phyloP scores from a whole-genome alignment of 2,797 vertebrate species.

The Hirundo rustica region DNA sequence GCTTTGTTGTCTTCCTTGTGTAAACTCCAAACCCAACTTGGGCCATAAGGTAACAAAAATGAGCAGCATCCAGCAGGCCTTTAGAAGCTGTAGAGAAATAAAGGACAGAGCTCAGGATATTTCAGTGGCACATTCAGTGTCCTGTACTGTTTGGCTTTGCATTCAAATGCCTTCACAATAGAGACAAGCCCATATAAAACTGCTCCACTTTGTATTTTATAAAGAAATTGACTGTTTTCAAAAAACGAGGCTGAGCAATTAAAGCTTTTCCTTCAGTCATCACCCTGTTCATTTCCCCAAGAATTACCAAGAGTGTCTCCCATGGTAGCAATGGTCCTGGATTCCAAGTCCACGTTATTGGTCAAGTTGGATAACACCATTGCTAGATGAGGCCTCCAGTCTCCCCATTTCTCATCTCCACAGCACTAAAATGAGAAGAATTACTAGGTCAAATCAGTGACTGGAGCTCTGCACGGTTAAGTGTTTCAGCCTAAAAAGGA shows the following conservation, averaged over 20 bases:
- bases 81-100: conserved; percentile 82
- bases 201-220: neutral
- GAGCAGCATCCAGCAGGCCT: conserved; percentile 91
- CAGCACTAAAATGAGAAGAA: conserved; percentile 84
- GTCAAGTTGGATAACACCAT: conserved; percentile 97
- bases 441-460: neutral
- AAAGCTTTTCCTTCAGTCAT: neutral
- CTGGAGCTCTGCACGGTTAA: neutral
- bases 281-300: neutral
- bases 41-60: conserved; percentile 98
- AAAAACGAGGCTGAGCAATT: neutral
- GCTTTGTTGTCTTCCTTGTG: conserved; percentile 93
- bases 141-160: neutral
- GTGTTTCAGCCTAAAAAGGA: neutral
- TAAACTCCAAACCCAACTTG: conserved; percentile 92
- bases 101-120: neutral
- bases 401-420: conserved; percentile 98
- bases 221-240: neutral
- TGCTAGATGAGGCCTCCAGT: conserved; percentile 96
- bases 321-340: conserved; percentile 93
- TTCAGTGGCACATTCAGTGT: neutral
- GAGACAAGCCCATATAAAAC: neutral
- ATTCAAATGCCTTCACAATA: neutral
- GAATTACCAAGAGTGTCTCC: conserved; percentile 93
- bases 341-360: conserved; percentile 88